Base-by-base conservation (phyloP, 2,888 invertebrate genomes). In the Machimus atricapillus region DNA sequence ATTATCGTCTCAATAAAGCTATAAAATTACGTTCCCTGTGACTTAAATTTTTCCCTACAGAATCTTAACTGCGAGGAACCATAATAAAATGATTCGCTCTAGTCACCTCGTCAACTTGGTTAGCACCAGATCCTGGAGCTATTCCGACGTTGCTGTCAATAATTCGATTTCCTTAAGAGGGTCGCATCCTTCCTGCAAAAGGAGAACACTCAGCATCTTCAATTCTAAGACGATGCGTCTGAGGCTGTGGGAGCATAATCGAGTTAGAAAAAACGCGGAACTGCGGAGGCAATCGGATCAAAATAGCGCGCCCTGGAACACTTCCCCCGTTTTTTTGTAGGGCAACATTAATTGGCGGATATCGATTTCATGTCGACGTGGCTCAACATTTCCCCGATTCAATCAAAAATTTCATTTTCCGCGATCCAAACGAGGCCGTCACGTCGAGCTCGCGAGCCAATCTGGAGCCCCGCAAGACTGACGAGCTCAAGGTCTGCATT, bases 331-430 rank as follows among this genome's bases (percentile, higher is more conserved):
- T 66, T 23, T 66, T 66, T 56, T 56, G 7, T 66, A 66, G 66
- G 66, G 66, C 66, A 66, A 66, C 19, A 23, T 66, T 66, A 66
- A 66, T 27, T 66, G 27, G 37, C 40, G 43, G 78, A 79, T 79
- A 79, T 79, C 56, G 79, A 79, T 79, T 79, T 79, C 79, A 79
- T 31, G 79, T 52, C 52, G 27, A 31, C 79, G 27, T 52, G 23
- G n/a, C 31, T 27, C 52, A 46, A 34, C 76, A 76, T 76, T 76
- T 76, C 19, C 34, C 19, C 37, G 8, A 19, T 52, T 79, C 79
- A 79, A 79, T 79, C 79, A 52, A 79, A 79, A 79, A 79, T 79
- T 79, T 79, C 79, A 79, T 79, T 79, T 79, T 79, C 79, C 79
- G 79, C 52, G 31, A 46, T 2, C 14, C 16, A 43, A 79, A 46